These are phyloP conservation scores for Zonitis immaculata DNA, from an alignment of 2,888 invertebrate species.

Conservation along the genomic window DNA sequence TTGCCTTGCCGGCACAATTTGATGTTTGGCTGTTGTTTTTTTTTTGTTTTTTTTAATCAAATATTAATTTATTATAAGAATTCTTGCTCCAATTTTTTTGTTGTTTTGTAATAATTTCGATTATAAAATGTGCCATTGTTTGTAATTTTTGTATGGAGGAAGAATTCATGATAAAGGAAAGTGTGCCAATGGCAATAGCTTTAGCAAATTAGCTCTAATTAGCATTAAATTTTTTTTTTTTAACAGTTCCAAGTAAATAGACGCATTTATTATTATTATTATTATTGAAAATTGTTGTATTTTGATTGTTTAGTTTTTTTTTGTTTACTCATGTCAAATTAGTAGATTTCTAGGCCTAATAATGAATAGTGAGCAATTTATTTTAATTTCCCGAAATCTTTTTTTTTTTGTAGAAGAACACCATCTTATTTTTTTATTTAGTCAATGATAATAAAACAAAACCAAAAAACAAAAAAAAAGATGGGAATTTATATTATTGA, in stretches of 20 bases:
- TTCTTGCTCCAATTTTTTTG: not conserved
- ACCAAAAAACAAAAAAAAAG: conserved; percentile 3
- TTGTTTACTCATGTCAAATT: conserved; percentile 2
- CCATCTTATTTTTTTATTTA: conserved; percentile 37
- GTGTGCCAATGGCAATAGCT: conserved; percentile 42
- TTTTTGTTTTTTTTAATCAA: too few relatives aligned
- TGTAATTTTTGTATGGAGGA: not conserved
- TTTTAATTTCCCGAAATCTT: conserved; percentile 16
- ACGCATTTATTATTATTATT: conserved; percentile 19
- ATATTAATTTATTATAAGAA: not conserved
- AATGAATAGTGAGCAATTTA: conserved; percentile 10
- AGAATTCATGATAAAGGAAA: conserved; percentile 16
- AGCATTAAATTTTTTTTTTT: conserved; percentile 22
- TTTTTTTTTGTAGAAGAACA: conserved; percentile 38
- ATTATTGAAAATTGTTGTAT: not conserved
- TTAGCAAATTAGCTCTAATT: conserved; percentile 37
- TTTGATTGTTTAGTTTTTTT: conserved; percentile 2
- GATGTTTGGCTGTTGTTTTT: conserved; percentile 7
- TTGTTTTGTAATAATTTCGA: not conserved
- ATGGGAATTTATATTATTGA: conserved; percentile 1
- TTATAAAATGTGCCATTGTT: not conserved
- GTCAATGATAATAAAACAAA: conserved; percentile 10
- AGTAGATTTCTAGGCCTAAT: conserved; percentile 29
- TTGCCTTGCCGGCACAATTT: conserved; percentile 36
- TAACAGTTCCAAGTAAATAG: conserved; percentile 16